Percentiles rank a stretch among this genome's conserved stretches.
Conservation (phyloP, 2,113 vertebrate species). For the Gasterosteus nipponicus region DNA sequence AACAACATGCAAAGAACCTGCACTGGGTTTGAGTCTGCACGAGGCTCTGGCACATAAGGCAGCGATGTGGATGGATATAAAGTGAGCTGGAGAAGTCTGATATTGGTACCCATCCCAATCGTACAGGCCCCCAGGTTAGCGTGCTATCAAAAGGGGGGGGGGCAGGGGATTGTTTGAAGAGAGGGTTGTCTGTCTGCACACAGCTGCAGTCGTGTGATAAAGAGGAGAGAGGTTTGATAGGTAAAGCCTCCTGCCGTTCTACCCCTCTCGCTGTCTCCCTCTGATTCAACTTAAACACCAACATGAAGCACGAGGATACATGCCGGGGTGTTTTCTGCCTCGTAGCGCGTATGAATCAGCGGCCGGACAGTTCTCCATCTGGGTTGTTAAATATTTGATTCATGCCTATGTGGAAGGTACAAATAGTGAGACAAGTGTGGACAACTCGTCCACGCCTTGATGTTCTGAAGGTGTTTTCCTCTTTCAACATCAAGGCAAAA, state of each 20-base stretch:
- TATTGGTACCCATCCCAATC: slow-evolving; percentile 61
- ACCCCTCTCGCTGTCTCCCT: slow-evolving; percentile 19
- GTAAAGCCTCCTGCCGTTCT: slow-evolving; percentile 50
- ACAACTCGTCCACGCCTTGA: too few relatives aligned
- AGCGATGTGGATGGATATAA: slow-evolving; percentile 58
- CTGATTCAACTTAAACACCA: slow-evolving; percentile 35
- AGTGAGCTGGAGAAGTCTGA: slow-evolving; percentile 59
- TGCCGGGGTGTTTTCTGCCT: background rate
- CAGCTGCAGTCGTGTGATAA: slow-evolving; percentile 72
- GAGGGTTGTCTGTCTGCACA: slow-evolving; percentile 55
- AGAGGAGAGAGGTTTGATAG: slow-evolving; percentile 57
- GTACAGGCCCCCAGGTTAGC: slow-evolving; percentile 70
- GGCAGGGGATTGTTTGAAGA: slow-evolving; percentile 65
- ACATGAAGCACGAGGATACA: slow-evolving; percentile 7
- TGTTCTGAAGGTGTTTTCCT: slow-evolving; percentile 15
- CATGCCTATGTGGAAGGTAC: too few relatives aligned
- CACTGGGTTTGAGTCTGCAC: slow-evolving; percentile 44
- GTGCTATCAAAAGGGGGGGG: too few relatives aligned
- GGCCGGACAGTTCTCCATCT: too few relatives aligned
- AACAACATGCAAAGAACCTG: slow-evolving; percentile 46
- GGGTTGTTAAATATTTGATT: too few relatives aligned
- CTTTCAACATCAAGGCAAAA: slow-evolving; percentile 52
- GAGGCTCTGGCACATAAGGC: slow-evolving; percentile 62
- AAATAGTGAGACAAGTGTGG: too few relatives aligned
- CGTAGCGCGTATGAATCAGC: too few relatives aligned